These are phyloP conservation scores for Prosopocoilus inquinatus DNA, from an alignment of 2,888 invertebrate genomes.

Conservation along the genomic window DNA sequence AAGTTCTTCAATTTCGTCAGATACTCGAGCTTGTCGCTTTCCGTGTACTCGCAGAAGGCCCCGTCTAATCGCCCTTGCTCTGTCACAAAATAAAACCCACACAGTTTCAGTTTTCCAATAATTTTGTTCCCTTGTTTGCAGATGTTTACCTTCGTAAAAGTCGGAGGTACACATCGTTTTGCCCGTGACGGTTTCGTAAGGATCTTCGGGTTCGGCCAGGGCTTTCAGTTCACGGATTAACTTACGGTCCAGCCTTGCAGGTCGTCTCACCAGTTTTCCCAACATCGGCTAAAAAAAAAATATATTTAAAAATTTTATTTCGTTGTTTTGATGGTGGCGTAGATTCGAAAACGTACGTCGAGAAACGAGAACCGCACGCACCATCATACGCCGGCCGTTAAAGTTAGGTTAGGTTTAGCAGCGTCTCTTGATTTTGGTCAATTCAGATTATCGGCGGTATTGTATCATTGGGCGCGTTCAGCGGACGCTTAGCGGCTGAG, in stretches of 20 bases:
- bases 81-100: slow-evolving; percentile 41
- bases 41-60: slow-evolving; percentile 92
- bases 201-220: slow-evolving; percentile 73
- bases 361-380: too few species aligned
- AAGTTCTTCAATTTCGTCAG: slow-evolving; percentile 69
- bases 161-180: slow-evolving; percentile 96
- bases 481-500: too few species aligned
- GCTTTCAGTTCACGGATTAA: slow-evolving; percentile 77
- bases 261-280: slow-evolving; percentile 77
- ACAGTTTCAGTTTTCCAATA: neutral
- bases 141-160: slow-evolving; percentile 87
- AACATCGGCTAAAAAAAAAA: slow-evolving; percentile 68
- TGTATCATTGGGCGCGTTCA: too few species aligned
- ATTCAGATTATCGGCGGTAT: too few species aligned
- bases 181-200: slow-evolving; percentile 84
- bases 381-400: too few species aligned
- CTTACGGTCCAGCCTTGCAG: slow-evolving; percentile 79
- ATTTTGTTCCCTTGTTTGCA: neutral
- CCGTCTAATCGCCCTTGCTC: slow-evolving; percentile 95
- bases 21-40: slow-evolving; percentile 88
- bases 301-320: too few species aligned
- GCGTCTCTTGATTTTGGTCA: too few species aligned
- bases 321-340: too few species aligned
- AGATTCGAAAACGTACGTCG: too few species aligned
- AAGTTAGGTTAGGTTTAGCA: too few species aligned